A percentile compares a stretch with the other conserved stretches of the same genome.
Evolutionary conservation across 2,113 vertebrate species (phyloP).

Genomic region (Macheiramphus alcinus): DNA sequence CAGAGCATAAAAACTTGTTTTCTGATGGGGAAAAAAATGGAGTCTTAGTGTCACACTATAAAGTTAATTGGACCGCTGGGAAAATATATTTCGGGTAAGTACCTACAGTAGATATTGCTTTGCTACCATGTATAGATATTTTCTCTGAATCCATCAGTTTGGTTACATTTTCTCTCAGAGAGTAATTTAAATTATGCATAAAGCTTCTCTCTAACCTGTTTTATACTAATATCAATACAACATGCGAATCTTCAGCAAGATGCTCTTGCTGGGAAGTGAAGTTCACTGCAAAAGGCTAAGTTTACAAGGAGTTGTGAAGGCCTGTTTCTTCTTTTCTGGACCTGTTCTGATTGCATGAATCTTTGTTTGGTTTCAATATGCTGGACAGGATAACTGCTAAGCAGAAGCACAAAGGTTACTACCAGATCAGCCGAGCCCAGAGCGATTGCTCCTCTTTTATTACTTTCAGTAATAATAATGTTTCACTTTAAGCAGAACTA

Average conservation of each 20-base stretch:
- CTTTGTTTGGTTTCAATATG: neutral
- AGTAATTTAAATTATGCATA: neutral
- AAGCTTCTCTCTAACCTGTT: neutral
- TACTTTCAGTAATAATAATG: neutral
- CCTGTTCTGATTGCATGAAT: neutral
- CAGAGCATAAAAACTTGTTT: neutral
- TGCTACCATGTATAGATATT: neutral
- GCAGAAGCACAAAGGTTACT: neutral
- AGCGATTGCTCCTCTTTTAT: neutral
- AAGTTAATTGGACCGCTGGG: constrained; percentile 33
- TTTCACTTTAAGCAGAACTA: neutral
- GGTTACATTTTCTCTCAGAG: neutral
- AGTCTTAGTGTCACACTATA: neutral
- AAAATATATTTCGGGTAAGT: constrained; percentile 27
- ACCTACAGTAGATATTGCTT: neutral
- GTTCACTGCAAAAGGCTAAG: neutral
- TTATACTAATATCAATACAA: neutral
- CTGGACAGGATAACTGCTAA: neutral
- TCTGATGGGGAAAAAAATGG: neutral
- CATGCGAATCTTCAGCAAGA: neutral
- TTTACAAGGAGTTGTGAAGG: neutral
- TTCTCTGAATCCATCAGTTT: neutral
- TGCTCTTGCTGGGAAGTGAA: neutral
- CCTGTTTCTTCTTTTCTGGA: neutral
- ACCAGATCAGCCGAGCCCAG: neutral